These are phyloP conservation scores for Enteromius trimaculatus DNA, from an alignment of 2,797 vertebrate species.

Conservation along the genomic window DNA sequence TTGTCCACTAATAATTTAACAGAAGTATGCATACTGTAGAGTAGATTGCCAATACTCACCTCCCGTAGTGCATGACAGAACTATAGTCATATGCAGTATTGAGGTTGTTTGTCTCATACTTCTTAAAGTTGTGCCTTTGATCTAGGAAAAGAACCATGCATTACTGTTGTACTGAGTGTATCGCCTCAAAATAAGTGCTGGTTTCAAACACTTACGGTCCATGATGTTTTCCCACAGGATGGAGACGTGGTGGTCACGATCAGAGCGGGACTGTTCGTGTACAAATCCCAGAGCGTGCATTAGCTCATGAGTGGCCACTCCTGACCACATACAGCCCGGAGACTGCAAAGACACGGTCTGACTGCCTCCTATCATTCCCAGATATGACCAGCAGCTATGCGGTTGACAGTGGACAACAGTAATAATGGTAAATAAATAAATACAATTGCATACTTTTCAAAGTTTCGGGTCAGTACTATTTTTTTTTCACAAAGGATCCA, in stretches of 20 bases:
- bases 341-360: constrained; percentile 85
- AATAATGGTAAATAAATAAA: not conserved
- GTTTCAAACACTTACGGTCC: constrained; percentile 65
- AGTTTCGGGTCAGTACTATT: not conserved
- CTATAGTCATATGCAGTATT: constrained; percentile 85
- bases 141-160: constrained; percentile 59
- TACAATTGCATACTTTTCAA: not conserved
- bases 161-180: not conserved
- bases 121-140: constrained; percentile 82
- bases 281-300: constrained; percentile 88
- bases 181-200: not conserved
- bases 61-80: constrained; percentile 91
- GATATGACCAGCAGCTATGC: constrained; percentile 87
- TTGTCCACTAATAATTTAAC: not conserved
- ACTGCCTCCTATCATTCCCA: constrained; percentile 82
- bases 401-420: constrained; percentile 9
- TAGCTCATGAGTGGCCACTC: constrained; percentile 84
- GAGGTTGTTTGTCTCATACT: constrained; percentile 85
- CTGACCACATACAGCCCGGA: constrained; percentile 85
- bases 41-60: constrained; percentile 71
- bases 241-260: constrained; percentile 82
- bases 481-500: not conserved
- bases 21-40: not conserved
- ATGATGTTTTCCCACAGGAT: constrained; percentile 87
- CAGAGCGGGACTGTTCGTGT: constrained; percentile 87